Evolutionary conservation across 2,113 vertebrate species (phyloP).

Genomic region (Xiphophorus couchianus): DNA sequence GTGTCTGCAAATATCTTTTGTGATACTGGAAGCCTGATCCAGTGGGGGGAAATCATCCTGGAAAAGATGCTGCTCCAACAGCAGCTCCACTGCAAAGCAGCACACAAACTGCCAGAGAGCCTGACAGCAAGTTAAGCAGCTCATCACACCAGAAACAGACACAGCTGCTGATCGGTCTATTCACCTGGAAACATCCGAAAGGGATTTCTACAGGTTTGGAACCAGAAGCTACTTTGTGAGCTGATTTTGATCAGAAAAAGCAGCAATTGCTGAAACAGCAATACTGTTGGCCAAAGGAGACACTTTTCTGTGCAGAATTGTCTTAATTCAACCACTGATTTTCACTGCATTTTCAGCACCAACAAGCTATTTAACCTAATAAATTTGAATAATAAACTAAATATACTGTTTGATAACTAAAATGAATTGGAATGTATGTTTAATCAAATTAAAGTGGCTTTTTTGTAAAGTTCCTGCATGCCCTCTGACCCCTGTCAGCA

Average conservation of each 20-base stretch:
- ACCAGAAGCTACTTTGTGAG: background rate
- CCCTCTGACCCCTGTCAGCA: too few species aligned
- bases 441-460: too few species aligned
- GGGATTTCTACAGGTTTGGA: background rate
- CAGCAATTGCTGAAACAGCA: background rate
- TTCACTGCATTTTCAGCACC: background rate
- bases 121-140: background rate
- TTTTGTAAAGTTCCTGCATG: too few species aligned
- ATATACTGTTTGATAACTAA: too few species aligned
- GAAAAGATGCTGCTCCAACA: background rate
- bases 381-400: too few species aligned
- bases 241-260: background rate
- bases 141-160: background rate
- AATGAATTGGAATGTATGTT: too few species aligned
- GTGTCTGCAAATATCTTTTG: background rate
- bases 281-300: too few species aligned
- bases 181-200: background rate
- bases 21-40: background rate
- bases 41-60: background rate
- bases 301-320: too few species aligned
- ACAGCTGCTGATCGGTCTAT: background rate
- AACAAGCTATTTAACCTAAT: background rate
- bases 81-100: background rate
- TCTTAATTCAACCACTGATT: too few species aligned
- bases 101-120: background rate